Percentiles rank a stretch among this genome's conserved stretches.
Conservation (phyloP, 1,140 invertebrate genomes). For the Drosophila nigromelanica region DNA sequence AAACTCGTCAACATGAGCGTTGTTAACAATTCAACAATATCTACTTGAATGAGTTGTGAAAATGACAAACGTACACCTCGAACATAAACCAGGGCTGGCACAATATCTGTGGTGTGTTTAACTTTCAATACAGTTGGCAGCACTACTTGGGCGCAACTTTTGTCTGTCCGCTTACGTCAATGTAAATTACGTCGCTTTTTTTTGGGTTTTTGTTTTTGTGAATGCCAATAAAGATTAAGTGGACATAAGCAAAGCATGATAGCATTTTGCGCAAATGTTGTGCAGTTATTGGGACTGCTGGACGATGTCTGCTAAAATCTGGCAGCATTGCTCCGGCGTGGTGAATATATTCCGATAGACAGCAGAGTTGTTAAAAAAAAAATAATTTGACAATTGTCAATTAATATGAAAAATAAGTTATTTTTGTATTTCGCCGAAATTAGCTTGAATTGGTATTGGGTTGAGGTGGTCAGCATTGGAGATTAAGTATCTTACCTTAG, state of each 20-base stretch:
- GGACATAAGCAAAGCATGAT: neutral
- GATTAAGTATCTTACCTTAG: conserved; percentile 36
- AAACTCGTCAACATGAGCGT: conserved; percentile 76
- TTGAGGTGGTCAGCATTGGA: conserved; percentile 22
- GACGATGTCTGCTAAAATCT: neutral
- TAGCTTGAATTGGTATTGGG: neutral
- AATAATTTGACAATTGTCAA: conserved; percentile 3
- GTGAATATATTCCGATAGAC: conserved; percentile 11
- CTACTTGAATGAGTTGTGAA: conserved; percentile 56
- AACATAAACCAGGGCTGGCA: conserved; percentile 29
- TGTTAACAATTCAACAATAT: conserved; percentile 68
- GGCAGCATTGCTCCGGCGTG: neutral
- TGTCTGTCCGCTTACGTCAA: neutral
- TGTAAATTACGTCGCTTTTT: neutral
- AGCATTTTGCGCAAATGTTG: neutral
- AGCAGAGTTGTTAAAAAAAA: conserved; percentile 4
- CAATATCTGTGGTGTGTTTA: conserved; percentile 1
- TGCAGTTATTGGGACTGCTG: neutral
- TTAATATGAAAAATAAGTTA: neutral
- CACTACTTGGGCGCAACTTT: neutral
- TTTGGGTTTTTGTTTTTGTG: neutral
- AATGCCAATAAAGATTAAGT: neutral
- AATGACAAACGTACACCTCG: conserved; percentile 12
- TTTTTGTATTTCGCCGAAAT: neutral
- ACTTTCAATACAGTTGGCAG: neutral